Percentiles rank a stretch among this genome's conserved stretches.
These are phyloP conservation scores for Brachionus asplanchnoidis DNA, from an alignment of 1,140 invertebrate species.

Conservation along the genomic window DNA sequence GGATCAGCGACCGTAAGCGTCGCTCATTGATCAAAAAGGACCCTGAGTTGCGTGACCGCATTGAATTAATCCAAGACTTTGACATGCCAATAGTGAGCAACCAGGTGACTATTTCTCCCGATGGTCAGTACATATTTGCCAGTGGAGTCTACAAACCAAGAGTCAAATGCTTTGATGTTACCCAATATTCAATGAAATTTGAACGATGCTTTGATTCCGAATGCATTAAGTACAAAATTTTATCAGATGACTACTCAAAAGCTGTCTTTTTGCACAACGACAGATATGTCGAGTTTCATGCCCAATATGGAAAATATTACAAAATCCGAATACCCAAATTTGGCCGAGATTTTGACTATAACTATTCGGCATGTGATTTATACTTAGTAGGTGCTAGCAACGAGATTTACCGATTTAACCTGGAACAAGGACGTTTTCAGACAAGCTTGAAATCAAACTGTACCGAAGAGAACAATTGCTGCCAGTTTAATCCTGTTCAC, in stretches of 20 bases:
- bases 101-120: slow-evolving; percentile 75
- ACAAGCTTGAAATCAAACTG: slow-evolving; percentile 56
- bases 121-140: slow-evolving; percentile 84
- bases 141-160: slow-evolving; percentile 92
- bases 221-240: slow-evolving; percentile 65
- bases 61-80: slow-evolving; percentile 97
- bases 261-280: slow-evolving; percentile 64
- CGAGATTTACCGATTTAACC: slow-evolving; percentile 88
- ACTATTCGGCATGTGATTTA: slow-evolving; percentile 81
- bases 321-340: slow-evolving; percentile 85
- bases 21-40: slow-evolving; percentile 79
- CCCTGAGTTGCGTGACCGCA: slow-evolving; percentile 60
- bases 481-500: slow-evolving; percentile 80
- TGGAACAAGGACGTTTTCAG: slow-evolving; percentile 88
- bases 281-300: slow-evolving; percentile 88
- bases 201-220: slow-evolving; percentile 95
- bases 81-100: slow-evolving; percentile 92
- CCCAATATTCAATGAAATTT: slow-evolving; percentile 94
- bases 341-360: slow-evolving; percentile 87
- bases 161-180: slow-evolving; percentile 89
- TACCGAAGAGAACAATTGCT: slow-evolving; percentile 59
- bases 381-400: slow-evolving; percentile 79
- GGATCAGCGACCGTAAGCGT: slow-evolving; percentile 83
- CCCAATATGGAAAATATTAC: slow-evolving; percentile 82
- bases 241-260: slow-evolving; percentile 61